phyloP scores from a whole-genome alignment of 1,140 invertebrate species.

The Zaprionus capensis region DNA sequence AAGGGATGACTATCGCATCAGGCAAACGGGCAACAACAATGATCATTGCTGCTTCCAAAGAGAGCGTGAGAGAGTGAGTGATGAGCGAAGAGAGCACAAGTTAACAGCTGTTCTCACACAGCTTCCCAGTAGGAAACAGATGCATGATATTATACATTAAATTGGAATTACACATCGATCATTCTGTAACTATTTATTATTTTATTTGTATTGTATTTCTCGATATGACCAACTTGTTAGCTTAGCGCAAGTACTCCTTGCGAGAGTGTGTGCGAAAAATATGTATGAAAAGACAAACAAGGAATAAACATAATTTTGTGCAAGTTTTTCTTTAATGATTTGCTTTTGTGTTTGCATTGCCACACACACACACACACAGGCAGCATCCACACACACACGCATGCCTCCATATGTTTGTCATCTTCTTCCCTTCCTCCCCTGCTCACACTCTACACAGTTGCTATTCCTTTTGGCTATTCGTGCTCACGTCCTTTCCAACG shows the following conservation, averaged over 20 bases:
- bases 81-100: too few relatives aligned
- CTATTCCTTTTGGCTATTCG: slow-evolving; percentile 28
- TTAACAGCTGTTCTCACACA: too few relatives aligned
- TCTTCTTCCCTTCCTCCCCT: not conserved
- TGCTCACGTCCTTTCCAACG: slow-evolving; percentile 30
- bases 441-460: not conserved
- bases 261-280: not conserved
- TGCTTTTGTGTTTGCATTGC: slow-evolving; percentile 55
- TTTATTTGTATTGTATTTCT: not conserved
- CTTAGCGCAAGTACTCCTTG: not conserved
- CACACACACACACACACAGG: slow-evolving; percentile 10
- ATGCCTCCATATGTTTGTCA: not conserved
- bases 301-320: slow-evolving; percentile 57
- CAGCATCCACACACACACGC: slow-evolving; percentile 13
- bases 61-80: too few relatives aligned
- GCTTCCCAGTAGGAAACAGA: too few relatives aligned
- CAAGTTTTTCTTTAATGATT: slow-evolving; percentile 62
- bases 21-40: too few relatives aligned
- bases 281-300: slow-evolving; percentile 51
- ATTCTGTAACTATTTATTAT: not conserved
- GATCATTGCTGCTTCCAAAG: too few relatives aligned
- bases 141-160: too few relatives aligned
- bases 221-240: not conserved
- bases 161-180: not conserved
- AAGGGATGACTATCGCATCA: too few relatives aligned